phyloP scores from a whole-genome alignment of 2,888 invertebrate genomes.

The Ectemnius cavifrons region DNA sequence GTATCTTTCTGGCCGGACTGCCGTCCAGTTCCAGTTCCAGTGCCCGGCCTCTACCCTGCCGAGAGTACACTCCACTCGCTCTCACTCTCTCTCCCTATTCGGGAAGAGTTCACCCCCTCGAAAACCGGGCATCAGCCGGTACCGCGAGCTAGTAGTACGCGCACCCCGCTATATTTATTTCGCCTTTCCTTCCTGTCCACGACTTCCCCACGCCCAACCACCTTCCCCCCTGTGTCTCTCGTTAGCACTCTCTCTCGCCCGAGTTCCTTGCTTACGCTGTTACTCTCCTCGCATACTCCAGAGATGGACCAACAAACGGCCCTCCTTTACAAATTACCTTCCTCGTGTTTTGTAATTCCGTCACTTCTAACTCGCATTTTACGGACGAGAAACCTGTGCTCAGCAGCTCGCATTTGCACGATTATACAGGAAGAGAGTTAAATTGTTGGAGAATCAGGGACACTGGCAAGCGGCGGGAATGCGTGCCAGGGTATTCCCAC shows the following conservation, averaged over 20 bases:
- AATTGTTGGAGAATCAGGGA: background rate
- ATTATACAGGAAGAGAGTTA: background rate
- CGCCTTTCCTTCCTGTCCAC: conserved; percentile 77
- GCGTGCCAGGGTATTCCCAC: too few relatives aligned
- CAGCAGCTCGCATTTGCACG: too few relatives aligned
- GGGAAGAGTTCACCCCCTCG: conserved; percentile 12
- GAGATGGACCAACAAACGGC: background rate
- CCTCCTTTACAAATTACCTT: background rate
- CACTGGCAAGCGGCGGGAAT: too few relatives aligned
- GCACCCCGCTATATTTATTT: conserved; percentile 76
- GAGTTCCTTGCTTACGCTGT: conserved; percentile 14
- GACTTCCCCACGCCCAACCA: conserved; percentile 36
- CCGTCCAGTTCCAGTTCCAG: conserved; percentile 76
- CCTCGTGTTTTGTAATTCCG: background rate
- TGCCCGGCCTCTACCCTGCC: conserved; percentile 56
- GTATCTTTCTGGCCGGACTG: conserved; percentile 78
- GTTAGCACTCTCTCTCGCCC: conserved; percentile 1
- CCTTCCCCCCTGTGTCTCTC: background rate
- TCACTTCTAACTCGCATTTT: background rate
- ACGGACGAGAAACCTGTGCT: too few relatives aligned
- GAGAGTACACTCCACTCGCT: conserved; percentile 34
- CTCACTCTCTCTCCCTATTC: conserved; percentile 39
- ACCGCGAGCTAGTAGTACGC: conserved; percentile 50
- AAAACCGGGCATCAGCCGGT: conserved; percentile 12
- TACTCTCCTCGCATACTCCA: background rate